Evolutionary conservation across 2,888 invertebrate species (phyloP).

Genomic region (Scaptomyza reducta): DNA sequence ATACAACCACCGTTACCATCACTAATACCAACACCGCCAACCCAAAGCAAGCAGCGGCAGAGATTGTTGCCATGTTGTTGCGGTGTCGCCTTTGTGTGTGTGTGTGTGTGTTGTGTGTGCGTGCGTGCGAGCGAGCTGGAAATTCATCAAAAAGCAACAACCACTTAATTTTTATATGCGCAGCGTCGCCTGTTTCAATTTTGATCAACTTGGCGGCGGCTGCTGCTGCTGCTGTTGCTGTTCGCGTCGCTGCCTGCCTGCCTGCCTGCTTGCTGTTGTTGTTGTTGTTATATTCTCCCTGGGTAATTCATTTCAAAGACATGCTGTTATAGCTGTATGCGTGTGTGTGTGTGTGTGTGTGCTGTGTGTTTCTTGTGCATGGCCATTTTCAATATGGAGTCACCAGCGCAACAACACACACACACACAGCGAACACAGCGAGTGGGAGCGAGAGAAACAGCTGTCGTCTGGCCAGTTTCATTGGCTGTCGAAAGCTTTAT

Average conservation of each 20-base stretch:
- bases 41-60: slow-evolving; percentile 49
- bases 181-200: slow-evolving; percentile 74
- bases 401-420: slow-evolving; percentile 11
- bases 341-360: slow-evolving; percentile 6
- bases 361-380: slow-evolving; percentile 20
- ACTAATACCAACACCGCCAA: slow-evolving; percentile 44
- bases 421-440: background rate
- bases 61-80: slow-evolving; percentile 82
- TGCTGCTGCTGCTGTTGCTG: slow-evolving; percentile 9
- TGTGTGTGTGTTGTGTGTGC: background rate
- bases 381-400: slow-evolving; percentile 76
- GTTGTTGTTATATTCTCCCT: slow-evolving; percentile 18
- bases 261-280: slow-evolving; percentile 4
- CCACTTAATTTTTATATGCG: slow-evolving; percentile 79
- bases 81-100: slow-evolving; percentile 22
- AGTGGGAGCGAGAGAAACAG: slow-evolving; percentile 58
- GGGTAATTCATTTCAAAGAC: slow-evolving; percentile 67
- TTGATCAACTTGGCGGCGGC: slow-evolving; percentile 68
- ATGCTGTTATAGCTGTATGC: slow-evolving; percentile 21
- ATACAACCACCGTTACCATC: slow-evolving; percentile 20
- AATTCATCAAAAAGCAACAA: slow-evolving; percentile 81
- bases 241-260: slow-evolving; percentile 5
- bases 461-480: slow-evolving; percentile 41
- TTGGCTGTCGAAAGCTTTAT: slow-evolving; percentile 46
- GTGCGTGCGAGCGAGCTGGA: slow-evolving; percentile 75